Conservation (phyloP, 2,888 invertebrate species). For the Oasisia sp. region DNA sequence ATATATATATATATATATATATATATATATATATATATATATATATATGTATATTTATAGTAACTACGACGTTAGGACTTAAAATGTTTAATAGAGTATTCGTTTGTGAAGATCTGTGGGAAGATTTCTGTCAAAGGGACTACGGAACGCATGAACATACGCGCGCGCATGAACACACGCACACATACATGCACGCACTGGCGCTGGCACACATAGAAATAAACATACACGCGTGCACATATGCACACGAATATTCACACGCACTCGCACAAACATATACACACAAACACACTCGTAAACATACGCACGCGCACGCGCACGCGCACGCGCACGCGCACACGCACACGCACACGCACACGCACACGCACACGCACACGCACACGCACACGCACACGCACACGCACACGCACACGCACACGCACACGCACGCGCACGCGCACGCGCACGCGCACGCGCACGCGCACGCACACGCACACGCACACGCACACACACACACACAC, state of each 20-base stretch:
- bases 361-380: background rate
- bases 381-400: background rate
- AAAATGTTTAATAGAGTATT: too few relatives aligned
- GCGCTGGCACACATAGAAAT: too few relatives aligned
- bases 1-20: too few relatives aligned
- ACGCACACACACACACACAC: background rate
- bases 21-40: too few relatives aligned
- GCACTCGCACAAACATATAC: background rate
- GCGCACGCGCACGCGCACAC: background rate
- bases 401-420: background rate
- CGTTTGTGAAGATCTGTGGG: too few relatives aligned
- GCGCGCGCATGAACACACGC: background rate
- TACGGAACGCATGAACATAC: too few relatives aligned
- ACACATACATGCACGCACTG: background rate
- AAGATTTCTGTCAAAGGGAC: too few relatives aligned
- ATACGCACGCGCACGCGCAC: background rate
- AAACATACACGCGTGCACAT: background rate
- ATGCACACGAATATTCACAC: background rate
- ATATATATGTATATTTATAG: too few relatives aligned
- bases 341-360: background rate
- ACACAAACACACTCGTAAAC: background rate
- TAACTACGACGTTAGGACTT: too few relatives aligned
- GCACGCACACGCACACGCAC: background rate
- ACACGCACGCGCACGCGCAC: background rate
- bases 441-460: background rate